phyloP scores from a whole-genome alignment of 2,797 vertebrate genomes.

The Melanotaenia parkinsoni region DNA sequence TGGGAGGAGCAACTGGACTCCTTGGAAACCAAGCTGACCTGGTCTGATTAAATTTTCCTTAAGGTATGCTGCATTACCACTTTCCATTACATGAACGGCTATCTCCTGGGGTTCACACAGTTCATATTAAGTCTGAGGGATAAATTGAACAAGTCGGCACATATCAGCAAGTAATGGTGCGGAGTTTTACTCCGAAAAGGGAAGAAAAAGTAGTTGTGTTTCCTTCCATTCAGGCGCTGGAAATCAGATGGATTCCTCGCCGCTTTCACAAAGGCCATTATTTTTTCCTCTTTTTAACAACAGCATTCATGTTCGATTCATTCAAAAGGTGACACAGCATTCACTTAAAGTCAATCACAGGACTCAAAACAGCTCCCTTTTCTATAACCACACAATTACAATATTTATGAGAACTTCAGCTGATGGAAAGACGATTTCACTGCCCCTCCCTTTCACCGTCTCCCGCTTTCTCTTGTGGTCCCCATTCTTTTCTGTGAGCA shows the following conservation, averaged over 20 bases:
- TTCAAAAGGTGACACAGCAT: constrained; percentile 71
- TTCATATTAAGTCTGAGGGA: constrained; percentile 42
- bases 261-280: constrained; percentile 57
- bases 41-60: constrained; percentile 49
- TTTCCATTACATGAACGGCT: constrained; percentile 45
- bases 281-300: constrained; percentile 46
- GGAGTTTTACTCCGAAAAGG: constrained; percentile 19
- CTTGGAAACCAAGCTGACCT: constrained; percentile 27
- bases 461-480: constrained; percentile 61
- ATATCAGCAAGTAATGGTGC: constrained; percentile 42
- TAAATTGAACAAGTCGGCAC: constrained; percentile 58
- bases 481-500: constrained; percentile 65
- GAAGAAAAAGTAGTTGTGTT: constrained; percentile 25
- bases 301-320: constrained; percentile 67
- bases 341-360: constrained; percentile 79
- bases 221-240: constrained; percentile 30
- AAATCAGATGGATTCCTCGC: constrained; percentile 64
- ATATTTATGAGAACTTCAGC: constrained; percentile 82
- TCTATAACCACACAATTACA: constrained; percentile 81
- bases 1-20: constrained; percentile 33
- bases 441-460: constrained; percentile 28
- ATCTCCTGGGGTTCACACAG: constrained; percentile 44
- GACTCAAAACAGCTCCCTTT: constrained; percentile 62
- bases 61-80: constrained; percentile 39
- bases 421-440: constrained; percentile 72